Percentiles rank a stretch among this genome's conserved stretches.
These are phyloP conservation scores for Thryonomys swinderianus DNA, from an alignment of 2,113 vertebrate genomes.

Conservation along the genomic window DNA sequence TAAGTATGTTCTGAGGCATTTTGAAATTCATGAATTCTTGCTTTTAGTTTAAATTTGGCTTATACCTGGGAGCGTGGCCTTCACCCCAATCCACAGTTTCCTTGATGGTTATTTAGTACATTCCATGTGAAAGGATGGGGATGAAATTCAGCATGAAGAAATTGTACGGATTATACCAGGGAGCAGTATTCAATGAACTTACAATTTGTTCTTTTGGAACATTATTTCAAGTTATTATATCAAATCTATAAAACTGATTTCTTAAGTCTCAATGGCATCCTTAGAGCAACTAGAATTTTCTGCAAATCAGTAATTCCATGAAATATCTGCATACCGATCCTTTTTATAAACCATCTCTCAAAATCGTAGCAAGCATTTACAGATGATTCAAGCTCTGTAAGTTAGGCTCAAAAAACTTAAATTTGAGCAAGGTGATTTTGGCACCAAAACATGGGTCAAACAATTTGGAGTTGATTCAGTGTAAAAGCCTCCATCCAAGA, in stretches of 20 bases:
- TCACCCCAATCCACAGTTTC: background rate
- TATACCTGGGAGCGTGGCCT: background rate
- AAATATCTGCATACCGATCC: background rate
- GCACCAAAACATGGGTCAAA: background rate
- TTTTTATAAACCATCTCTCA: conserved; percentile 6
- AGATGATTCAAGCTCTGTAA: background rate
- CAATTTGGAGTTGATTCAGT: background rate
- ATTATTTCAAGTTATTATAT: conserved; percentile 3
- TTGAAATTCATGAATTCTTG: conserved; percentile 15
- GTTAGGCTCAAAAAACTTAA: background rate
- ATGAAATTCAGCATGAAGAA: background rate
- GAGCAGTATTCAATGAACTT: background rate
- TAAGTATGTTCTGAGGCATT: background rate
- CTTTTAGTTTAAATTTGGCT: conserved; percentile 51
- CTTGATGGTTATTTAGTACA: background rate
- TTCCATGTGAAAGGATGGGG: background rate
- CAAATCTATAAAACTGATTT: conserved; percentile 33
- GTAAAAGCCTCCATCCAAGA: conserved; percentile 29
- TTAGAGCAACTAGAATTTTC: conserved; percentile 41
- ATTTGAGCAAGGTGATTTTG: background rate
- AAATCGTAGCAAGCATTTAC: conserved; percentile 40
- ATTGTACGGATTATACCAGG: background rate
- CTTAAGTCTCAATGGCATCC: conserved; percentile 28
- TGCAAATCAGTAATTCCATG: conserved; percentile 45
- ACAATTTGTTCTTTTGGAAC: conserved; percentile 32